Evolutionary conservation across 2,797 vertebrate genomes (phyloP).

Genomic region (Somateria mollissima): DNA sequence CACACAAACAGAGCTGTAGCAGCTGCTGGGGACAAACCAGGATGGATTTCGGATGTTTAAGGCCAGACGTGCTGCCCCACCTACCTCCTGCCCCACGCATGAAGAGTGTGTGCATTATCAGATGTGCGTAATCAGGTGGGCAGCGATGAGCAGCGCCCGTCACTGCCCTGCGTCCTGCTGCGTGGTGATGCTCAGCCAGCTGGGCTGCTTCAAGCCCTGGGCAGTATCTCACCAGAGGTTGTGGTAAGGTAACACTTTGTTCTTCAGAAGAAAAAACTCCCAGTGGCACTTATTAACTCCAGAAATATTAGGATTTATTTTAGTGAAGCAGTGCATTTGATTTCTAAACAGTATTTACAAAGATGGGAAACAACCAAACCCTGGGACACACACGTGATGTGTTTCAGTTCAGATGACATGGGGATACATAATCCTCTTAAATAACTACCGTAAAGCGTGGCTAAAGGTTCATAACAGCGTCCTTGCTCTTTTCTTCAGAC

Average conservation of each 20-base stretch:
- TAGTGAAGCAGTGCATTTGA: neutral
- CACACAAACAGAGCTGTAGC: neutral
- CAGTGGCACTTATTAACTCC: neutral
- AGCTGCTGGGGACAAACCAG: neutral
- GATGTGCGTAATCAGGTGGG: accelerated
- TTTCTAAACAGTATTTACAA: neutral
- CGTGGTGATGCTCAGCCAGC: too few species aligned
- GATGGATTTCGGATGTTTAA: neutral
- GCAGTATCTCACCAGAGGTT: neutral
- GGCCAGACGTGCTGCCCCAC: neutral
- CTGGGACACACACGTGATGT: neutral
- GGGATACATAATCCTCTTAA: neutral
- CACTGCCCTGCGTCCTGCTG: neutral
- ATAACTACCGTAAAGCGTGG: neutral
- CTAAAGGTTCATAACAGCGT: neutral
- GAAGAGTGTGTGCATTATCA: neutral
- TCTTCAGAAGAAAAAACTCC: neutral
- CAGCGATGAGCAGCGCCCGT: neutral
- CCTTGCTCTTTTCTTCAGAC: neutral
- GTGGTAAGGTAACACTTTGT: neutral
- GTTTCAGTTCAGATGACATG: neutral
- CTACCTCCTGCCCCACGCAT: neutral
- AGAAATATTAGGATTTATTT: neutral
- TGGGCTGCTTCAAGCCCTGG: neutral
- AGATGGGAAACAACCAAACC: neutral